Evolutionary conservation across 2,888 invertebrate species (phyloP).

Genomic region (Nudaria mundana): DNA sequence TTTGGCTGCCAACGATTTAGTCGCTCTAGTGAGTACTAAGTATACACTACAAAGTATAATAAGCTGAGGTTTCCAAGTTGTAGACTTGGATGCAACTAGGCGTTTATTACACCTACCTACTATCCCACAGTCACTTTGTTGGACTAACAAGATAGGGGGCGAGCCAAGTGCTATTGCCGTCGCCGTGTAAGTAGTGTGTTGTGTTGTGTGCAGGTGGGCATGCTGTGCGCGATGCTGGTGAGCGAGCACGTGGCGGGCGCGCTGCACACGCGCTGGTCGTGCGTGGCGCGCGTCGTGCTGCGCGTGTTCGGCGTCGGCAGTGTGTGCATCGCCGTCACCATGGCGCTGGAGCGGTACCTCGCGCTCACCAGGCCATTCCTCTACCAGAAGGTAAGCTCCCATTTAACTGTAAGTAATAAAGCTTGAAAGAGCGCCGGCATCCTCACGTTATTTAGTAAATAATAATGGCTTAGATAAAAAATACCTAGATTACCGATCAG

Average conservation of each 20-base stretch:
- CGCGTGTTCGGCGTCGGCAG: slow-evolving; percentile 92
- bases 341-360: slow-evolving; percentile 93
- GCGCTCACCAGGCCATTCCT: slow-evolving; percentile 93
- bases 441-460: no score
- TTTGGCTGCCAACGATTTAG: slow-evolving; percentile 89
- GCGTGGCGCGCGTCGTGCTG: slow-evolving; percentile 86
- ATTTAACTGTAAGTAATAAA: no score
- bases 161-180: no score
- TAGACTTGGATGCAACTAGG: no score
- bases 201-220: slow-evolving; percentile 81
- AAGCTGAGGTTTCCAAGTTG: no score
- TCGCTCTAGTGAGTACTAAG: slow-evolving; percentile 79
- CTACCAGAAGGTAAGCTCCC: slow-evolving; percentile 88
- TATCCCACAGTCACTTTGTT: no score
- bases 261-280: slow-evolving; percentile 73
- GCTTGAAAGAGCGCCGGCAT: no score
- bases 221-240: slow-evolving; percentile 86
- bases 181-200: neutral
- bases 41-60: neutral
- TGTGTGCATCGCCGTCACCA: slow-evolving; percentile 92
- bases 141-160: no score
- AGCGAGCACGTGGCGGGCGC: slow-evolving; percentile 61
- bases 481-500: no score
- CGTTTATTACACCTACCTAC: no score
- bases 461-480: no score